Evolutionary conservation across 2,888 invertebrate species (phyloP), one percentile per base, ranked within the genome.

Genomic region (Amiota minor): DNA sequence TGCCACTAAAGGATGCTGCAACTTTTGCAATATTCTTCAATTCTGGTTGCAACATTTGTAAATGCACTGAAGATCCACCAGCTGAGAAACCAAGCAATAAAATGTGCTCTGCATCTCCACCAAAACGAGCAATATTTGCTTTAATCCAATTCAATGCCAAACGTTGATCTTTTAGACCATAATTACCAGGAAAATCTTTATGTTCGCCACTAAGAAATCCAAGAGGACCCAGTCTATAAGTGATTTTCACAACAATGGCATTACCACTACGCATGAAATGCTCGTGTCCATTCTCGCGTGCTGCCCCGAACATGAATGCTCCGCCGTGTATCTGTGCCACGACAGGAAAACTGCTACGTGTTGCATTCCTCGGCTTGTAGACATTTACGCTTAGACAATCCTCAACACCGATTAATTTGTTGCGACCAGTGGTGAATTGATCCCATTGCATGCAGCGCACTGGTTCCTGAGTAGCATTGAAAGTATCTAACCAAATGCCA

Each of bases 171-270:
- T 94, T 95, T 47, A 95, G 85, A 0, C 95, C 95, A 81, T 92
- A 92, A 87, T 95, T 95, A 6, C 95, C 95, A 0, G 95, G 93
- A 0, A 93, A 90, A 1, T 91, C 85, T 4, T 92, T 91, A 79
- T 95, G 94, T 68, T 93, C 94, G 0, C 95, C 94, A 83, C 94
- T 94, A 4, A 95, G 89, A 87, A 95, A 95, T 72, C 95, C 94
- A 73, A 95, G 84, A 0, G 93, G 92, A 71, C 94, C 94, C 20
- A 95, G 83, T 70, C 95, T 90, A 82, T 94, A 95, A 87, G 93
- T 94, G 0, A 95, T 79, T 9, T 92, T 93, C 4, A 94, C 93
- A 0, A 92, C 90, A 8, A 95, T 92, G 16, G 94, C 89, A 77
- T 94, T 92, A 69, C 90, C 88, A 6, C 67, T 71, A 74, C 93